These are phyloP conservation scores for Athripsodes cinereus DNA, from an alignment of 2,888 invertebrate genomes.

Conservation along the genomic window DNA sequence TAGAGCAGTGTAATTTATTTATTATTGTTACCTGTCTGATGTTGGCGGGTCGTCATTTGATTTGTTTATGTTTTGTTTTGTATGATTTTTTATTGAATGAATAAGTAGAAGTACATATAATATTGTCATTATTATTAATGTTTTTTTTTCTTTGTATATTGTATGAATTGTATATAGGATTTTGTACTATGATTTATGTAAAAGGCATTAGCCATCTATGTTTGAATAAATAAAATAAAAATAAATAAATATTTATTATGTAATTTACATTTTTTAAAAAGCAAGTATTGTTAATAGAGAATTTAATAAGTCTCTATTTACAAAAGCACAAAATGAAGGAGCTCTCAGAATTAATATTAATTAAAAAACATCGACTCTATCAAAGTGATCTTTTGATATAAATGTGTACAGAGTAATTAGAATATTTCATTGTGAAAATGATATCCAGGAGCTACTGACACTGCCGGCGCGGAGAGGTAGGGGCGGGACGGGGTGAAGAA, in stretches of 20 bases:
- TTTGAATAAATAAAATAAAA: too few species aligned
- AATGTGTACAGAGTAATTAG: background rate
- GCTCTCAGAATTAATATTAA: constrained; percentile 11
- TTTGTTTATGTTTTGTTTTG: too few species aligned
- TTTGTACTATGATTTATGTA: too few species aligned
- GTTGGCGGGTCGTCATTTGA: too few species aligned
- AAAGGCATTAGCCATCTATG: too few species aligned
- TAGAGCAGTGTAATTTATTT: too few species aligned
- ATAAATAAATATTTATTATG: background rate
- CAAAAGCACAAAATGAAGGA: background rate
- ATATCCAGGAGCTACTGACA: constrained; percentile 12
- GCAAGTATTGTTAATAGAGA: background rate
- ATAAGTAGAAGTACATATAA: too few species aligned
- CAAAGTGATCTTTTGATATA: constrained; percentile 6
- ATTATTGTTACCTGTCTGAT: too few species aligned
- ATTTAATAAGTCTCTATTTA: background rate
- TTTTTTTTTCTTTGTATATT: too few species aligned
- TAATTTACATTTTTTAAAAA: background rate
- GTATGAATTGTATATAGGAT: too few species aligned
- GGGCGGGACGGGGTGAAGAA: background rate
- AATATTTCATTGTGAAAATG: constrained; percentile 14
- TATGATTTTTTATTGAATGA: background rate
- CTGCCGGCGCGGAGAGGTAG: background rate
- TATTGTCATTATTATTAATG: too few species aligned
- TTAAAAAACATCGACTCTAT: constrained; percentile 20